Percentiles rank a stretch among this genome's conserved stretches.
These are phyloP conservation scores for Halictus rubicundus DNA, from an alignment of 1,140 invertebrate species.

Conservation along the genomic window DNA sequence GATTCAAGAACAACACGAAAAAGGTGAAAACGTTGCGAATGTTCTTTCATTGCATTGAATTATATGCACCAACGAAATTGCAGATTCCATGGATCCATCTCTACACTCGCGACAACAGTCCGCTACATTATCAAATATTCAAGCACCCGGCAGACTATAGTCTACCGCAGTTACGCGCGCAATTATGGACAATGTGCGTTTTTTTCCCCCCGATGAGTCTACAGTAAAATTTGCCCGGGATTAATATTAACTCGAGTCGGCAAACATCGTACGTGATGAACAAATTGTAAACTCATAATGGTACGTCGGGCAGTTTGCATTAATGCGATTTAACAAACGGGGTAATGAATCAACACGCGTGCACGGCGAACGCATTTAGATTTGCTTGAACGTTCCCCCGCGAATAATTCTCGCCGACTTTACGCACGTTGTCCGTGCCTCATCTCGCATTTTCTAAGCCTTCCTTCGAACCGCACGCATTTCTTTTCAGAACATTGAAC, in stretches of 20 bases:
- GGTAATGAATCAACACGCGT: conserved; percentile 34
- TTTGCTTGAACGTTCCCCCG: conserved; percentile 31
- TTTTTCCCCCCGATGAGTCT: background rate
- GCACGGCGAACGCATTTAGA: background rate
- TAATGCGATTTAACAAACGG: conserved; percentile 13
- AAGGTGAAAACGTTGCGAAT: no score
- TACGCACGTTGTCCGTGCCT: background rate
- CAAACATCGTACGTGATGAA: conserved; percentile 17
- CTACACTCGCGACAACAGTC: background rate
- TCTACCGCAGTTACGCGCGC: background rate
- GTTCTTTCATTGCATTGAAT: no score
- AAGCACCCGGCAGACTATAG: background rate
- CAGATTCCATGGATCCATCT: background rate
- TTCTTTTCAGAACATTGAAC: conserved; percentile 34
- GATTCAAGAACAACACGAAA: no score
- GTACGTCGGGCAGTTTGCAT: conserved; percentile 11
- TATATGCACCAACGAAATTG: no score
- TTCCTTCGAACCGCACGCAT: conserved; percentile 30
- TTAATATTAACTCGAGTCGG: conserved; percentile 23
- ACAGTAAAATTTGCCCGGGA: background rate
- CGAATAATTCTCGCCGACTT: conserved; percentile 29
- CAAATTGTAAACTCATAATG: conserved; percentile 27
- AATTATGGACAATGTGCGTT: background rate
- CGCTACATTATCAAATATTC: background rate
- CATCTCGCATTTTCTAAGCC: no score